Evolutionary conservation across 2,113 vertebrate genomes (phyloP), one percentile per base, ranked within the genome.

Genomic region (Delphinus delphis): DNA sequence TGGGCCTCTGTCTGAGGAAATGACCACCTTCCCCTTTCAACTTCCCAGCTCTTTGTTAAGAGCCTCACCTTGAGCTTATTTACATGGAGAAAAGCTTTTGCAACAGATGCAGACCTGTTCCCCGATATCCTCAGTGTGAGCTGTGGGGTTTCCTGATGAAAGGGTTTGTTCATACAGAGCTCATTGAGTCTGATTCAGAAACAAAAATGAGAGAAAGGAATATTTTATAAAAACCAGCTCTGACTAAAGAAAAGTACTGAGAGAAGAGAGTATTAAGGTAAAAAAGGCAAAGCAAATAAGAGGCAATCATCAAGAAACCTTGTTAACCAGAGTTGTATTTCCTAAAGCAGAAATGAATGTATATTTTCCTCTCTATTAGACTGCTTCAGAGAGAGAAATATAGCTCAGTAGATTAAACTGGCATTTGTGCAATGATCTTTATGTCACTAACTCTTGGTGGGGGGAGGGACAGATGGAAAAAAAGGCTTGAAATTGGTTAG

Each of bases 401-500:
- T 13, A 93, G 47, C 20, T 50, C 44, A 44, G 31, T 26, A 84
- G 33, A 79, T 90, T 68, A 96, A 92, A 21, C 25, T 68, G 82
- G 53, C 50, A 38, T 96, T 70, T 88, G 31, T 71, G 38, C 47
- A 4, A 9, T 33, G 41, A 50, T 88, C 85, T 87, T 89, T 55
- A 79, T 83, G 31, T 85, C 73, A 36, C 82, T 63, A 71, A 55
- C 86, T 88, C 76, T 91, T 58, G n/a, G 14, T 25, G 17, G 9
- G n/a, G 36, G 33, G 9, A 55, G 10, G 28, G 13, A 13, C 7
- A 70, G 47, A 26, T 58, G 44, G 73, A 71, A 96, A 74, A 81
- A 80, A 63, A 81, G 44, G 58, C 81, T 77, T 68, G 47, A 96
- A 95, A 86, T 28, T 38, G 55, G 90, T 90, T 95, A 80, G 95